Percentiles rank a stretch among this genome's conserved stretches.
phyloP scores from a whole-genome alignment of 2,113 vertebrate species.

The Psilopsiagon aurifrons region DNA sequence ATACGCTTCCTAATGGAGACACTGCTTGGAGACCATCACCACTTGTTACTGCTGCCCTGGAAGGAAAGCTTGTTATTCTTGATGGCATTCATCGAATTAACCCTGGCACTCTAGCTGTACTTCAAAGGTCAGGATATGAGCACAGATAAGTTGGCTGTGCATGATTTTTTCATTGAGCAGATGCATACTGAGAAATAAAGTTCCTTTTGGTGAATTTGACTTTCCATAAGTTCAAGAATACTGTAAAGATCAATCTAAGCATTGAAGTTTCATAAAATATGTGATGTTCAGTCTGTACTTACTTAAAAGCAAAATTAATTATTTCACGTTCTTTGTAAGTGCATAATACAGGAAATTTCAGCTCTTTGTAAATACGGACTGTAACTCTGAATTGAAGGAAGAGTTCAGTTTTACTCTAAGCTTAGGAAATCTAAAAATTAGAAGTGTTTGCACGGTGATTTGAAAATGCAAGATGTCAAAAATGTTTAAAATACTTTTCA shows the following conservation, averaged over 20 bases:
- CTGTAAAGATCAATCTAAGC: background rate
- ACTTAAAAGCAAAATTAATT: background rate
- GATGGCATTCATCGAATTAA: conserved; percentile 95
- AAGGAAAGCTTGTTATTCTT: conserved; percentile 91
- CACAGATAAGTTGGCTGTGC: fast-evolving
- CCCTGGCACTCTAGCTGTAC: conserved; percentile 88
- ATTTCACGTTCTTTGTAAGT: background rate
- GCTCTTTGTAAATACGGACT: background rate
- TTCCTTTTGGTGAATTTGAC: background rate
- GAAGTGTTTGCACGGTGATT: background rate
- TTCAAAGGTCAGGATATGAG: conserved; percentile 84
- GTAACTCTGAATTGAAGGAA: background rate
- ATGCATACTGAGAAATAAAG: background rate
- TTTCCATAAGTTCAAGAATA: background rate
- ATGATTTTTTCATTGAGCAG: background rate
- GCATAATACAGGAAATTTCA: background rate
- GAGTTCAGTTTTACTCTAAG: background rate
- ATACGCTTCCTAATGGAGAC: conserved; percentile 92
- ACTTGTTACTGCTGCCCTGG: conserved; percentile 87
- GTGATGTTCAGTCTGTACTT: background rate
- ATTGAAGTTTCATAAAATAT: background rate
- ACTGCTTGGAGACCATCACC: conserved; percentile 93
- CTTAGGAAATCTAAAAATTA: background rate
- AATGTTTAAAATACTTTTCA: background rate
- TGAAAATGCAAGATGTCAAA: background rate